These are phyloP conservation scores for Cheirogaleus medius DNA, from an alignment of 2,113 vertebrate genomes.

Conservation along the genomic window DNA sequence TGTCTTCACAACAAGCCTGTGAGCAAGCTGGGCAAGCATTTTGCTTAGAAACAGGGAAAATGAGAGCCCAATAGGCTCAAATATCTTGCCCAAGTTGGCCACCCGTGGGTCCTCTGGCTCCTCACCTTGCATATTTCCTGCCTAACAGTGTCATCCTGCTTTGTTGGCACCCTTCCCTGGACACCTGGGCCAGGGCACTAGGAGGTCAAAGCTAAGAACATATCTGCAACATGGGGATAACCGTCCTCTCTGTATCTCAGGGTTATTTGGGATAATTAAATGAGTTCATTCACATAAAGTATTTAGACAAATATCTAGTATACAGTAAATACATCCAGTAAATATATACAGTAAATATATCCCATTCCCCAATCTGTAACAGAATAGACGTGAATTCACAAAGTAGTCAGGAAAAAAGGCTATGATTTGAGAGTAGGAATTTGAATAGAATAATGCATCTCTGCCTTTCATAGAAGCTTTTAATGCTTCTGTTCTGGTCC, in stretches of 20 bases:
- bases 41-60: not conserved
- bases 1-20: not conserved
- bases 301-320: not conserved
- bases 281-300: not conserved
- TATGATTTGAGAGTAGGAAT: not conserved
- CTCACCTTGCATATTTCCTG: rapidly evolving
- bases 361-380: not conserved
- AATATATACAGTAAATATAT: not conserved
- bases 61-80: not conserved
- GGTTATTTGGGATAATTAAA: not conserved
- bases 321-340: not conserved
- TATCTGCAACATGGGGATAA: not conserved
- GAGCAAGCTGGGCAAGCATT: not conserved
- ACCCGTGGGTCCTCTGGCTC: not conserved
- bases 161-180: not conserved
- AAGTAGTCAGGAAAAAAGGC: not conserved
- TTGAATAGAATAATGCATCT: not conserved
- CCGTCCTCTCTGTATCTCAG: not conserved
- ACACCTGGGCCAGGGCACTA: not conserved
- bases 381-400: not conserved
- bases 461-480: not conserved
- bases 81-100: not conserved
- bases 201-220: not conserved
- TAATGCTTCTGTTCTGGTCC: not conserved
- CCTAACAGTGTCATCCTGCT: not conserved